A percentile compares a stretch with the other conserved stretches of the same genome.
These are phyloP conservation scores for Caenorhabditis drosophilae DNA, from an alignment of 2,888 invertebrate genomes.

Conservation along the genomic window DNA sequence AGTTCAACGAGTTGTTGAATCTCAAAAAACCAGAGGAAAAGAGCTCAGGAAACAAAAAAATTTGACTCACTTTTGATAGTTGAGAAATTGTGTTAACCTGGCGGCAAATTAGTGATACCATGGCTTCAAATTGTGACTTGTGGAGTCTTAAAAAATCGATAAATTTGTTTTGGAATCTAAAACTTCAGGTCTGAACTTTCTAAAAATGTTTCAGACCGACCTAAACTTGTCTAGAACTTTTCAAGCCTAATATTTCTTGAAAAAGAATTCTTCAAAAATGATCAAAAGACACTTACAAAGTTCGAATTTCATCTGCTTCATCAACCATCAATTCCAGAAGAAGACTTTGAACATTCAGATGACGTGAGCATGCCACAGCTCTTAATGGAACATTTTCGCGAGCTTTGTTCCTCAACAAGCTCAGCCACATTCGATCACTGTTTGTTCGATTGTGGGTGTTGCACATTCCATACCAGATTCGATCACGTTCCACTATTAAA, in stretches of 20 bases:
- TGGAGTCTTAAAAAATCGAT: conserved; percentile 2
- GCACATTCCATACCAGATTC: conserved; percentile 37
- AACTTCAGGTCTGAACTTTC: neutral
- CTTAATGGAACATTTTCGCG: conserved; percentile 13
- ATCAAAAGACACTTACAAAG: conserved; percentile 7
- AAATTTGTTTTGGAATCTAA: neutral
- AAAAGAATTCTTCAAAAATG: too few relatives aligned
- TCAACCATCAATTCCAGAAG: conserved; percentile 17
- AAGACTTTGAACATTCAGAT: conserved; percentile 1
- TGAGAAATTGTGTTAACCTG: neutral
- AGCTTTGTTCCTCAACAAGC: conserved; percentile 11
- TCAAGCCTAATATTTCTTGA: too few relatives aligned
- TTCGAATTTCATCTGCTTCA: conserved; percentile 4
- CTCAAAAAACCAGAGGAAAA: neutral
- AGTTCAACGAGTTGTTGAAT: neutral
- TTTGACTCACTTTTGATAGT: neutral
- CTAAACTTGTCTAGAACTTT: too few relatives aligned
- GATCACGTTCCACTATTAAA: conserved; percentile 39
- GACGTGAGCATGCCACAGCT: conserved; percentile 14
- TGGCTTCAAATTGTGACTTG: conserved; percentile 1
- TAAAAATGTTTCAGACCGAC: too few relatives aligned
- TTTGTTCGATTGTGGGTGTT: conserved; percentile 12
- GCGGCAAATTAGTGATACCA: neutral
- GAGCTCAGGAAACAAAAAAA: too few relatives aligned
- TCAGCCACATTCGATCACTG: conserved; percentile 25